A percentile compares a stretch with the other conserved stretches of the same genome.
Conservation (phyloP, 2,888 invertebrate species). For the Dryocosmus kuriphilus region DNA sequence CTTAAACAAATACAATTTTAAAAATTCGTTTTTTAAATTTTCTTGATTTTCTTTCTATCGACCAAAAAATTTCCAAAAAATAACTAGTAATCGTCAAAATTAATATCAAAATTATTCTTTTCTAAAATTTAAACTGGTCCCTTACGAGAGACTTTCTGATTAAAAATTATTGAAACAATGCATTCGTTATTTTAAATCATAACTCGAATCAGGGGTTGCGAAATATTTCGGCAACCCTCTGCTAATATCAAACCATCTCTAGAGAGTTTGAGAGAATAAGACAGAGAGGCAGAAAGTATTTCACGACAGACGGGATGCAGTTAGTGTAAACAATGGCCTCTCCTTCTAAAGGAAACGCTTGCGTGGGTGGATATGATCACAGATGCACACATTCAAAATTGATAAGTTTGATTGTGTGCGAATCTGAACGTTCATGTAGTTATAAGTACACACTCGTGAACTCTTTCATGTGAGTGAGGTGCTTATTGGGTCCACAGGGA, state of each 20-base stretch:
- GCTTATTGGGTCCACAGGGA: conserved; percentile 76
- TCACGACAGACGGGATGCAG: conserved; percentile 71
- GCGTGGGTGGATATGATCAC: conserved; percentile 42
- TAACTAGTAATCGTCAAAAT: no score
- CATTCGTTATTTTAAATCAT: not conserved
- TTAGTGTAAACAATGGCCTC: conserved; percentile 69
- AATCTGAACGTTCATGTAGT: conserved; percentile 44
- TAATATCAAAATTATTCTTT: no score
- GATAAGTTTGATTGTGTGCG: conserved; percentile 54
- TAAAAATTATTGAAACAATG: no score
- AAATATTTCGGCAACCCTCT: conserved; percentile 3
- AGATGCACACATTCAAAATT: conserved; percentile 40
- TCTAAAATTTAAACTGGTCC: no score
- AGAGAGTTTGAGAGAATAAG: conserved; percentile 46
- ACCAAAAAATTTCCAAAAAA: no score
- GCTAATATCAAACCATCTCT: conserved; percentile 48
- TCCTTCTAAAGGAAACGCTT: conserved; percentile 56
- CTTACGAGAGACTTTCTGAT: no score
- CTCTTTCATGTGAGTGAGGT: conserved; percentile 66
- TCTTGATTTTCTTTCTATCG: no score
- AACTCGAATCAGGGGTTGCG: not conserved
- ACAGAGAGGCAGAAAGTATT: conserved; percentile 45
- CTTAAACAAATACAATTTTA: no score
- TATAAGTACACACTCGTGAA: conserved; percentile 50
- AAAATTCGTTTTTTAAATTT: no score